Evolutionary conservation across 2,797 vertebrate species (phyloP).

Genomic region (Manis javanica): DNA sequence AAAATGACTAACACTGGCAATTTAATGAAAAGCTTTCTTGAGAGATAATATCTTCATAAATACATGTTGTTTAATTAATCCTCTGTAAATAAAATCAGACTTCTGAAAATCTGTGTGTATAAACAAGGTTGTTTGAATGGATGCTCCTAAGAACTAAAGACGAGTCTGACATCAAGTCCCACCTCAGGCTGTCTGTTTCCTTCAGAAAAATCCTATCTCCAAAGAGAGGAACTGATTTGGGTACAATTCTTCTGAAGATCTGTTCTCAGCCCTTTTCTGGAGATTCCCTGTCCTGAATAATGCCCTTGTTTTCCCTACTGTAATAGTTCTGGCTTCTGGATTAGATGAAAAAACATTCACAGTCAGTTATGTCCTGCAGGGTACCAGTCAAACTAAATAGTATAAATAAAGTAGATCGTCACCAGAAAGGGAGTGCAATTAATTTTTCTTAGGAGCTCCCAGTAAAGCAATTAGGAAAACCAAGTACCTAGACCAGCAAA

Average conservation of each 20-base stretch:
- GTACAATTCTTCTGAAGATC: not conserved
- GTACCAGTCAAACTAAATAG: not conserved
- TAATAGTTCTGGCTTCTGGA: not conserved
- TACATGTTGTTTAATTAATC: constrained; percentile 37
- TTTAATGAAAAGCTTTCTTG: constrained; percentile 51
- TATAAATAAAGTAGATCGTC: not conserved
- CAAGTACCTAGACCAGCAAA: not conserved
- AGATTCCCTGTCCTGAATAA: not conserved
- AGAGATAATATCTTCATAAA: constrained; percentile 21
- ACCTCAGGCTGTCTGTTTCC: not conserved
- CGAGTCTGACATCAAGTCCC: not conserved
- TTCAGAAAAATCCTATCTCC: not conserved
- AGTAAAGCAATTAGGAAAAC: constrained; percentile 23
- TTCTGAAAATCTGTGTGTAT: constrained; percentile 4
- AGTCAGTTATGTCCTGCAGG: not conserved
- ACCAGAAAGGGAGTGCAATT: not conserved
- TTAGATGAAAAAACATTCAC: not conserved
- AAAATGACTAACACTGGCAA: constrained; percentile 40
- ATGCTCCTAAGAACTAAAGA: not conserved
- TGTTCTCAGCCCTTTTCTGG: not conserved
- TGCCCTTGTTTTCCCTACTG: not conserved
- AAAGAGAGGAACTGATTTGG: not conserved
- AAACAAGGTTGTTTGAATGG: constrained; percentile 27
- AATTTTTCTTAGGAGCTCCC: constrained; percentile 21
- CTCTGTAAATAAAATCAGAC: constrained; percentile 41